Base-by-base conservation (phyloP, 30 jellyfish, hydroid and myxozoan species). In the Turritopsis rubra region DNA sequence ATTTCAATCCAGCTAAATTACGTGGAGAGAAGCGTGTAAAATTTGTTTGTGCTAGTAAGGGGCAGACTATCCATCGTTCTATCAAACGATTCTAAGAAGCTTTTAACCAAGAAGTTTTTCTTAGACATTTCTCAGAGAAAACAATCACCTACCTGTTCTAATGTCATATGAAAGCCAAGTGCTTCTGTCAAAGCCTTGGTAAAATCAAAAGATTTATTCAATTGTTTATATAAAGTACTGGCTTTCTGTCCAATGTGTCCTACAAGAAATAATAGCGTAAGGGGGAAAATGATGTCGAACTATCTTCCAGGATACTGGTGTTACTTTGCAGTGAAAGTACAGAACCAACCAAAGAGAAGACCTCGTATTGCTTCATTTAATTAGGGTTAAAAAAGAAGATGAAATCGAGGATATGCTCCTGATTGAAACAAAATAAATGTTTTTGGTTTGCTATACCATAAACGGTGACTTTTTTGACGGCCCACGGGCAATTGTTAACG, bases 401-500 rank as follows among this genome's bases (percentile, higher is more conserved):
- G 13, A 41, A 41, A 41, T n/a, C n/a, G n/a, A n/a, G n/a, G n/a
- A n/a, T n/a, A n/a, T n/a, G n/a, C n/a, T n/a, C n/a, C n/a, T n/a
- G n/a, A n/a, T n/a, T n/a, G n/a, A n/a, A n/a, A n/a, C 73, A 23
- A 18, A 60, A 23, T 0, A 0, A 60, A 60, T 60, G 22, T 18
- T 18, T 23, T 18, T 18, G 19, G 73, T 18, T 21, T 68, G 19
- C 21, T 19, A 41, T 68, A 68, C 77, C 77, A 27, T 16, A 27
- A n/a, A n/a, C 30, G 19, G 77, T 68, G 17, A 68, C 77, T 27
- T 68, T 68, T n/a, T 27, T 23, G 19, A 68, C 31, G 9, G 21
- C 30, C 77, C 77, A 68, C 30, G 77, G 77, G 30, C 77, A 68
- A n/a, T 68, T 23, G 31, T n/a, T 68, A 9, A 27, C 30, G 28